Evolutionary conservation across 2,888 invertebrate genomes (phyloP).

Genomic region (Abrostola tripartita): DNA sequence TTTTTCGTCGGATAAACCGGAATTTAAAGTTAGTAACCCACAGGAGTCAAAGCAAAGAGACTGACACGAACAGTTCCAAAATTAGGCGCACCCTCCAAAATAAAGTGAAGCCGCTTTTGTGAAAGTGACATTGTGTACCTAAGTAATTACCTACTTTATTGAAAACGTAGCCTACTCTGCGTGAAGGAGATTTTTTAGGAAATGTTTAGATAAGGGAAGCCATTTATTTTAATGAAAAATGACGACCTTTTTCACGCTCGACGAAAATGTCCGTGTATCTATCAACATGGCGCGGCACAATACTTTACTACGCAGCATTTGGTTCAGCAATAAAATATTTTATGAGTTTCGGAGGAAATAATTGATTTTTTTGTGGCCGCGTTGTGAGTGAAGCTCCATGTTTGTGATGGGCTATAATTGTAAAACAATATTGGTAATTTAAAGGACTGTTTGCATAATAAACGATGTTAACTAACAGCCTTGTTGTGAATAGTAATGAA

Average conservation of each 20-base stretch:
- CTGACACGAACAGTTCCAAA: constrained; percentile 48
- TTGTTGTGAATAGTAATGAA: constrained; percentile 34
- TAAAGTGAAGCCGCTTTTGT: constrained; percentile 52
- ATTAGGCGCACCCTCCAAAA: constrained; percentile 50
- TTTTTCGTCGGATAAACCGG: constrained; percentile 38
- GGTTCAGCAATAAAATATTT: constrained; percentile 58
- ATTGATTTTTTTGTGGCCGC: constrained; percentile 44
- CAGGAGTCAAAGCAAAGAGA: constrained; percentile 46
- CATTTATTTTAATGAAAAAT: constrained; percentile 76
- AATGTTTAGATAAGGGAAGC: constrained; percentile 69
- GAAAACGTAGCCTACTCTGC: constrained; percentile 55
- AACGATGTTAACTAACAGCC: constrained; percentile 25
- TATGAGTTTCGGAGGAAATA: constrained; percentile 44
- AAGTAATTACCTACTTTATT: constrained; percentile 65
- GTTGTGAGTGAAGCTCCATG: constrained; percentile 2
- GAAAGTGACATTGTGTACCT: constrained; percentile 57
- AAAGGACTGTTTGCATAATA: constrained; percentile 29
- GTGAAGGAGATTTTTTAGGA: constrained; percentile 56
- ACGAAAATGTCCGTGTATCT: constrained; percentile 55
- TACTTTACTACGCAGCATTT: constrained; percentile 56
- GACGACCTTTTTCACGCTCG: constrained; percentile 58
- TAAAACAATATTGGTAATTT: constrained; percentile 36
- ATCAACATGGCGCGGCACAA: constrained; percentile 54
- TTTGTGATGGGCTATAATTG: constrained; percentile 31
- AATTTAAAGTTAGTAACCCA: constrained; percentile 43